phyloP scores from a whole-genome alignment of 2,113 vertebrate species.

The Apus apus region DNA sequence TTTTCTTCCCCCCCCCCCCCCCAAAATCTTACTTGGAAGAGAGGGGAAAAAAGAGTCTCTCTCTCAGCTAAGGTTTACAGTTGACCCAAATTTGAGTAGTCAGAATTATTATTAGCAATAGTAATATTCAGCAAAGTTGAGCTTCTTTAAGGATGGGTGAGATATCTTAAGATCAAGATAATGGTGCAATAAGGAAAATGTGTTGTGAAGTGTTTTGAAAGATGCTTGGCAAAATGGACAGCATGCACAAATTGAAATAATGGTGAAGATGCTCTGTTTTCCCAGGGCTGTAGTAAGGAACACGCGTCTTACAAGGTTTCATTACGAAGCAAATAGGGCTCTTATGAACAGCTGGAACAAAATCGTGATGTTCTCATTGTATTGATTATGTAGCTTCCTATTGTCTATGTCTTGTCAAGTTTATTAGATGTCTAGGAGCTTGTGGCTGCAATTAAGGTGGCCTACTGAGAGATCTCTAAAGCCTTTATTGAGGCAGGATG shows the following conservation, averaged over 20 bases:
- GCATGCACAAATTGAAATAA: neutral
- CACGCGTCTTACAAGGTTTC: neutral
- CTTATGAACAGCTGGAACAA: neutral
- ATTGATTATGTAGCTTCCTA: neutral
- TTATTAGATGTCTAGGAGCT: neutral
- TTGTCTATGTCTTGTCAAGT: neutral
- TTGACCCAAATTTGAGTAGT: neutral
- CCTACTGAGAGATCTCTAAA: neutral
- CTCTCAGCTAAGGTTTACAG: neutral
- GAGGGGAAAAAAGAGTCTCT: no score
- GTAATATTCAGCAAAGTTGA: neutral
- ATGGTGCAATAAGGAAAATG: neutral
- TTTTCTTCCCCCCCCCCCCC: no score
- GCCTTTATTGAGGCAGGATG: neutral
- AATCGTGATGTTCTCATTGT: neutral
- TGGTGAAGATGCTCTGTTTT: neutral
- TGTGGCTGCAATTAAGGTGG: neutral
- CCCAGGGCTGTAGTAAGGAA: neutral
- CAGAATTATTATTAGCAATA: neutral
- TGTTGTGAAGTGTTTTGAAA: neutral
- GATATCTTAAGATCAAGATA: neutral
- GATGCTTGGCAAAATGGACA: neutral
- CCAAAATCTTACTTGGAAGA: neutral
- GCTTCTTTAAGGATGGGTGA: neutral
- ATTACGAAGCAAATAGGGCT: fast-evolving